Conservation (phyloP, 2,797 vertebrate genomes). For the Philypnodon macrostomus region DNA sequence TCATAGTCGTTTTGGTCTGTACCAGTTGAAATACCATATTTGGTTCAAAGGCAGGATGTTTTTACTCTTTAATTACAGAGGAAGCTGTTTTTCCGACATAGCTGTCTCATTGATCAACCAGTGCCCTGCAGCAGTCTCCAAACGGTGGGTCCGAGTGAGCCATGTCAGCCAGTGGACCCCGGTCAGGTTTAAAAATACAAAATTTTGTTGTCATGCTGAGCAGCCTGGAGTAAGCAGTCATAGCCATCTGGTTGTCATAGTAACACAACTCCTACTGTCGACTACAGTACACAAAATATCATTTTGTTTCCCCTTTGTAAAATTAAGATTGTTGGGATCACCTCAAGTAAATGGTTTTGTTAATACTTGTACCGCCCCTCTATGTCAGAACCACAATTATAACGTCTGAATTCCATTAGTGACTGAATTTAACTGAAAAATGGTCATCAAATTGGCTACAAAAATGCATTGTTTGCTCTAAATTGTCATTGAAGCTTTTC, state of each 20-base stretch:
- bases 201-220: slow-evolving; percentile 25
- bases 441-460: too few species aligned
- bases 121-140: slow-evolving; percentile 19
- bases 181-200: slow-evolving; percentile 32
- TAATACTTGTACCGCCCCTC: too few species aligned
- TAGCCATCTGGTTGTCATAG: slow-evolving; percentile 57
- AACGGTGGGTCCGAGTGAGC: slow-evolving; percentile 19
- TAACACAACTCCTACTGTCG: slow-evolving; percentile 31
- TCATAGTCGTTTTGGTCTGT: slow-evolving; percentile 37
- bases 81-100: slow-evolving; percentile 23
- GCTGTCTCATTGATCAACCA: slow-evolving; percentile 23
- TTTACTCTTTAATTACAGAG: slow-evolving; percentile 41
- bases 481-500: too few species aligned
- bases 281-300: slow-evolving; percentile 18
- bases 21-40: slow-evolving; percentile 29
- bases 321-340: neutral
- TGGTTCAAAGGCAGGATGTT: slow-evolving; percentile 29
- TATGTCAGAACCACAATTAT: too few species aligned
- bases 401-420: too few species aligned
- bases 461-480: too few species aligned
- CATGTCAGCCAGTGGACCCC: slow-evolving; percentile 19
- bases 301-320: slow-evolving; percentile 7
- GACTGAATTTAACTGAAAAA: too few species aligned
- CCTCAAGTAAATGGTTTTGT: neutral
- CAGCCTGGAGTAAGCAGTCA: slow-evolving; percentile 20